A percentile compares a stretch with the other conserved stretches of the same genome.
Conservation (phyloP, 2,888 invertebrate genomes). For the Drosophila nr. fundita region DNA sequence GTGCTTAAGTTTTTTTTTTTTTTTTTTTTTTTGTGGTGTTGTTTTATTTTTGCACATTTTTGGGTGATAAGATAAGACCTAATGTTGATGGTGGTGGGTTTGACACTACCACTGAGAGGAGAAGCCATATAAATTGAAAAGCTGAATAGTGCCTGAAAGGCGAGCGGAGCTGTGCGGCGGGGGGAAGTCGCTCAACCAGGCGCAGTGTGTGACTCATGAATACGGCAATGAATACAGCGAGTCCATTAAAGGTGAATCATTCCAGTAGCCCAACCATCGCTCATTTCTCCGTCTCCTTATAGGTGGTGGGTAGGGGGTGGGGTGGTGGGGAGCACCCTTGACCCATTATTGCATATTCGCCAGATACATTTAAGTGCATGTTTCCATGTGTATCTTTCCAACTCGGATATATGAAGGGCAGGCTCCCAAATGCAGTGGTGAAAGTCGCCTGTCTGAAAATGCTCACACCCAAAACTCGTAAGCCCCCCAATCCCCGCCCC, state of each 20-base stretch:
- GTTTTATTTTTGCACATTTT: slow-evolving; percentile 43
- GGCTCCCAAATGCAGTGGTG: slow-evolving; percentile 39
- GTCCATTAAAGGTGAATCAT: slow-evolving; percentile 61
- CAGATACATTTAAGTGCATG: slow-evolving; percentile 36
- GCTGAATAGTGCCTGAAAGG: slow-evolving; percentile 21
- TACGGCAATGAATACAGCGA: slow-evolving; percentile 6
- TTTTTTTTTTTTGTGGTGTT: not conserved
- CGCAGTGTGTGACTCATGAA: slow-evolving; percentile 37
- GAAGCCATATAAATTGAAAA: slow-evolving; percentile 44
- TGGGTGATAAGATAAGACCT: slow-evolving; percentile 50
- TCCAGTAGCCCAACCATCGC: slow-evolving; percentile 14
- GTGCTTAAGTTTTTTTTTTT: not conserved
- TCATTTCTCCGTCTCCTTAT: not conserved
- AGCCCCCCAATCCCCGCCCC: not conserved
- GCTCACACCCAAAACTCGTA: slow-evolving; percentile 25
- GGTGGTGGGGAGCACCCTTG: slow-evolving; percentile 33
- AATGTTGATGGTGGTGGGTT: slow-evolving; percentile 3
- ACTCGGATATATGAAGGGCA: slow-evolving; percentile 50
- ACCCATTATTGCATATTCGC: slow-evolving; percentile 23
- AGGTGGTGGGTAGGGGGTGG: rapidly evolving
- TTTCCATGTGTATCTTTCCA: slow-evolving; percentile 15
- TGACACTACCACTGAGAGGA: slow-evolving; percentile 11
- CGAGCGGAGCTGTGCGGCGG: not conserved
- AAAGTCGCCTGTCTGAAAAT: slow-evolving; percentile 38
- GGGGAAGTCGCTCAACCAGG: slow-evolving; percentile 4